Evolutionary conservation across 2,888 invertebrate species (phyloP).

Genomic region (Hyppa rectilinea): DNA sequence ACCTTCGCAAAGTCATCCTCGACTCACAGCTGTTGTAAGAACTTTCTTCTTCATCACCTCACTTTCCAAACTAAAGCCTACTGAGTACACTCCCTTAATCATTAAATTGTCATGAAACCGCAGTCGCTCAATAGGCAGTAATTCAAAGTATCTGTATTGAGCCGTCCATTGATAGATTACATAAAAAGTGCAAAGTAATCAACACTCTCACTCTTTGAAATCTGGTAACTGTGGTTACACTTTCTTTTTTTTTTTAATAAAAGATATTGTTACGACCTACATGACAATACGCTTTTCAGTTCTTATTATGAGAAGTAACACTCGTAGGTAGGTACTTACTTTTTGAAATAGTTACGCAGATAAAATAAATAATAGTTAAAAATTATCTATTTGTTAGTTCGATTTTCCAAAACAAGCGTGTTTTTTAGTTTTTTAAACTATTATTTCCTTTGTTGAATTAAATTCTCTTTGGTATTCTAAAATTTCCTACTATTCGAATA

Average conservation of each 20-base stretch:
- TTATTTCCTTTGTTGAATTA: too few species aligned
- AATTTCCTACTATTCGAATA: too few species aligned
- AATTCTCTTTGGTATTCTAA: too few species aligned
- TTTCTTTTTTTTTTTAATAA: conserved; percentile 48
- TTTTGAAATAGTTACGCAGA: too few species aligned
- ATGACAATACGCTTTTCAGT: too few species aligned
- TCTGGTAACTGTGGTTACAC: conserved; percentile 12
- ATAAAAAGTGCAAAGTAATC: conserved; percentile 49
- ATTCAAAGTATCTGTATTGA: conserved; percentile 17
- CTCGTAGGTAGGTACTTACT: too few species aligned
- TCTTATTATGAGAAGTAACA: too few species aligned
- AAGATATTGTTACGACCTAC: too few species aligned
- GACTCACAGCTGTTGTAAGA: background rate
- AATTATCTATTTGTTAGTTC: too few species aligned
- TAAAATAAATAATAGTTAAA: too few species aligned
- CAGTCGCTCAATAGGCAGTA: conserved; percentile 3
- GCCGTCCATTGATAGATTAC: conserved; percentile 25
- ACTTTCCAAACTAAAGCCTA: conserved; percentile 10
- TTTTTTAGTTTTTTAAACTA: too few species aligned
- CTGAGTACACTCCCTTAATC: background rate
- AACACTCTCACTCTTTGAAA: conserved; percentile 39
- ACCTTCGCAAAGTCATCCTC: conserved; percentile 1
- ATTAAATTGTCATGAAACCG: background rate
- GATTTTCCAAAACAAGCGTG: too few species aligned
- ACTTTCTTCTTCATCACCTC: background rate